A percentile compares a stretch with the other conserved stretches of the same genome.
Evolutionary conservation across 2,113 vertebrate species (phyloP).

Genomic region (Poecilia latipinna): DNA sequence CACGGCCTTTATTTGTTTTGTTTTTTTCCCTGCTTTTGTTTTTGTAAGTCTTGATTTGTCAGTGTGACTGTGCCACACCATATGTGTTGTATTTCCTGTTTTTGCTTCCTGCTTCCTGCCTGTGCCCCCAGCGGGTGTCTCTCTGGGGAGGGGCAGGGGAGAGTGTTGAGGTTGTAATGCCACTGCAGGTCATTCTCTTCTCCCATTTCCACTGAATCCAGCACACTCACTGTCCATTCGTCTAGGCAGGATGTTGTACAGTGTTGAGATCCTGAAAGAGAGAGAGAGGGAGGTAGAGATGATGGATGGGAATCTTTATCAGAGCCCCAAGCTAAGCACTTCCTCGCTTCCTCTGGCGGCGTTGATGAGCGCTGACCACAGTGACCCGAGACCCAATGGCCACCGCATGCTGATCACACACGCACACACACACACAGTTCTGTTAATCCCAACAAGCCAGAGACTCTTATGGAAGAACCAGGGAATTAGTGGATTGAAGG

Average conservation of each 20-base stretch:
- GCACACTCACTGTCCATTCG: constrained; percentile 26
- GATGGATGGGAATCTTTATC: constrained; percentile 81
- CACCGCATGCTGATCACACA: constrained; percentile 52
- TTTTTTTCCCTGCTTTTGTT: constrained; percentile 34
- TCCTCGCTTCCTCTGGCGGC: constrained; percentile 77
- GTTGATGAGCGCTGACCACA: constrained; percentile 78
- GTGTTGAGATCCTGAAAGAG: constrained; percentile 62
- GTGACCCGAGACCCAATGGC: constrained; percentile 71
- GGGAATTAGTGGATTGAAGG: constrained; percentile 77
- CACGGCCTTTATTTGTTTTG: constrained; percentile 39
- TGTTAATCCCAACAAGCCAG: constrained; percentile 68
- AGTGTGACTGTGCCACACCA: constrained; percentile 60
- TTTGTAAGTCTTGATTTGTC: constrained; percentile 64
- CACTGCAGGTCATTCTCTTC: constrained; percentile 53
- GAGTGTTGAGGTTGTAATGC: constrained; percentile 24
- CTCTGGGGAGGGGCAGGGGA: constrained; percentile 14
- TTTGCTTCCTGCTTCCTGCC: constrained; percentile 81
- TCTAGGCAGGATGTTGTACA: constrained; percentile 73
- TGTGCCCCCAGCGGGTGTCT: constrained; percentile 26
- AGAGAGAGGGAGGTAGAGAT: constrained; percentile 67
- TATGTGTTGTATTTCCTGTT: constrained; percentile 80
- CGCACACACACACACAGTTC: constrained; percentile 38
- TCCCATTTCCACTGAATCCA: constrained; percentile 56
- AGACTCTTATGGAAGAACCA: constrained; percentile 82
- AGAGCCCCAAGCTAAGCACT: constrained; percentile 76